Conservation (phyloP, 92 coral and sea anemone species). For the Epizoanthus illoricatus region DNA sequence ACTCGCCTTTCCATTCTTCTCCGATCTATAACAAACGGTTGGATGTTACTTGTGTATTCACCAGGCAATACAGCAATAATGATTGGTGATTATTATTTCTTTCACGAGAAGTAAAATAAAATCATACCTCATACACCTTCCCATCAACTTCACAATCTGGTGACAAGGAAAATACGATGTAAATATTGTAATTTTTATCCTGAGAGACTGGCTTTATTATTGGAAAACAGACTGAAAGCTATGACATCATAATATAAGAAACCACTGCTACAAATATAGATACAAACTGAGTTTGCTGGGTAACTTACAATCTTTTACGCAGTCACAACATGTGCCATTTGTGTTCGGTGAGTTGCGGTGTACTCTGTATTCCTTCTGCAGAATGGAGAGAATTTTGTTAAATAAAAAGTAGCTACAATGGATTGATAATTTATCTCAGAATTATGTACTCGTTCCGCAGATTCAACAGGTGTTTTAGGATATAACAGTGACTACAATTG, state of each 20-base stretch:
- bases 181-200: too few relatives aligned
- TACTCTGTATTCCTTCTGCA: conserved; percentile 60
- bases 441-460: neutral
- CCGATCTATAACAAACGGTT: conserved; percentile 40
- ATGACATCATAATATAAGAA: neutral
- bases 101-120: neutral
- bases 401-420: neutral
- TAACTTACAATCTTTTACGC: conserved; percentile 65
- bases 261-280: neutral
- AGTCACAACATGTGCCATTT: conserved; percentile 67
- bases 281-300: neutral
- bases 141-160: conserved; percentile 68
- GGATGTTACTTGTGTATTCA: neutral
- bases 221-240: too few relatives aligned
- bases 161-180: neutral
- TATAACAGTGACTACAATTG: neutral
- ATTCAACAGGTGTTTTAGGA: neutral
- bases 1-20: conserved; percentile 58
- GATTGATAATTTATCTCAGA: neutral
- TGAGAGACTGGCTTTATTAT: too few relatives aligned
- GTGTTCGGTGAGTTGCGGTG: conserved; percentile 60
- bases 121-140: conserved; percentile 58
- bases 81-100: neutral
- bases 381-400: neutral
- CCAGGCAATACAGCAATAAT: neutral